Evolutionary conservation across 2,888 invertebrate genomes (phyloP).

Genomic region (Microctonus aethiopoides): DNA sequence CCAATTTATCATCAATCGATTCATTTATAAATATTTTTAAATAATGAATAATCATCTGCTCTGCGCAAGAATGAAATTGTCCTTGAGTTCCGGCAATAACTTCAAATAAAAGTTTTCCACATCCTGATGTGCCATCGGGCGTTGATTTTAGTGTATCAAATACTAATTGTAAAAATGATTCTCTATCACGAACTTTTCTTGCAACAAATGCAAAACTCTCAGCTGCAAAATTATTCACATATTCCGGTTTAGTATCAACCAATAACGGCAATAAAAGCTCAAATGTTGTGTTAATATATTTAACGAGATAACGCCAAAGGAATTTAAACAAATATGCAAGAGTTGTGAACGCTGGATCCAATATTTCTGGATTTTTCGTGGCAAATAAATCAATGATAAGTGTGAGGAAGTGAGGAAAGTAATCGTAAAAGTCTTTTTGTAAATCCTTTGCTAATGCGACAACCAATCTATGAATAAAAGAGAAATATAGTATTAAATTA

Average conservation of each 20-base stretch:
- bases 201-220: slow-evolving; percentile 97
- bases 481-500: slow-evolving; percentile 29
- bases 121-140: slow-evolving; percentile 79
- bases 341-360: slow-evolving; percentile 88
- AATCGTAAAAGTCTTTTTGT: slow-evolving; percentile 87
- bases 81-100: slow-evolving; percentile 84
- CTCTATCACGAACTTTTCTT: slow-evolving; percentile 85
- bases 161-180: slow-evolving; percentile 77
- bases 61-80: slow-evolving; percentile 87
- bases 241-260: slow-evolving; percentile 80
- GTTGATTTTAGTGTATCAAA: slow-evolving; percentile 75
- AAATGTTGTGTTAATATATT: slow-evolving; percentile 80
- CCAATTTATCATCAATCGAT: slow-evolving; percentile 66
- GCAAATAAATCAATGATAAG: slow-evolving; percentile 78
- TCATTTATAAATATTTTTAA: slow-evolving; percentile 72
- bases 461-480: slow-evolving; percentile 74
- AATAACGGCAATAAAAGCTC: slow-evolving; percentile 80
- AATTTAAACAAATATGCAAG: slow-evolving; percentile 92
- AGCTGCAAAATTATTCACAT: slow-evolving; percentile 92
- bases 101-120: slow-evolving; percentile 90
- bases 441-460: slow-evolving; percentile 90
- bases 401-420: slow-evolving; percentile 82
- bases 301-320: slow-evolving; percentile 84
- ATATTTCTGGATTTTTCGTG: slow-evolving; percentile 82
- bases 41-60: slow-evolving; percentile 76